Percentiles rank a stretch among this genome's conserved stretches.
Conservation (phyloP, 1,140 invertebrate genomes). For the Apis mellifera region Amel_HAv3.1 CM009942.2:7397501-7398000, state of each 20-base stretch:
- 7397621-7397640: no score
- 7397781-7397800: conserved; percentile 8
- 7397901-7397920: no score
- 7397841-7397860: no score
- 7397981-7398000: not conserved
- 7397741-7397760: conserved; percentile 10
- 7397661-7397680: not conserved
- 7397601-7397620: not conserved
- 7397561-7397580: not conserved
- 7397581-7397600: not conserved
- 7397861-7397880: no score
- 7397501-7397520: not conserved
- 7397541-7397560: not conserved
- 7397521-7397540: not conserved
- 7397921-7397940: not conserved
- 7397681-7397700: not conserved
- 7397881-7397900: no score
- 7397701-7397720: not conserved
- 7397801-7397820: conserved; percentile 18
- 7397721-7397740: conserved; percentile 11
- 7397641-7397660: no score
- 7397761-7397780: conserved; percentile 28
- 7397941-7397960: no score
- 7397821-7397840: not conserved
- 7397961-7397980: no score